These are phyloP conservation scores for Eulemur mongoz DNA, from an alignment of 2,797 vertebrate genomes.

Conservation along the genomic window DNA sequence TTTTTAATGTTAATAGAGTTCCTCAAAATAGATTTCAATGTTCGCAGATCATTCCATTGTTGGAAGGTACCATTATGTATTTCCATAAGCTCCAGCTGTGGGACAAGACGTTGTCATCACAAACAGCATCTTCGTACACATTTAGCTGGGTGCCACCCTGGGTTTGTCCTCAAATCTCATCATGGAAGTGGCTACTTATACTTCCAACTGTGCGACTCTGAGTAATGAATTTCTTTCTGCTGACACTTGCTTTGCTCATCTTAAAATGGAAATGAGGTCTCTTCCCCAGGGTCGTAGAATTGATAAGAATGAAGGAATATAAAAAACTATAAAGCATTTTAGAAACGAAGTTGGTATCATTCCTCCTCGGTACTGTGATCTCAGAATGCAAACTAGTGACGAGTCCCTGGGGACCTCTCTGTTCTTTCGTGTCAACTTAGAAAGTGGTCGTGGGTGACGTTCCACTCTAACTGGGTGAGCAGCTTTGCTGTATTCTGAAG, in stretches of 20 bases:
- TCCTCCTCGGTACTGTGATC: background rate
- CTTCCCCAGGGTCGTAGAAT: background rate
- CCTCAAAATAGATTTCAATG: background rate
- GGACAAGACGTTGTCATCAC: background rate
- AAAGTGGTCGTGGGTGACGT: accelerated
- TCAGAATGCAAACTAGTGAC: background rate
- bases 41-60: background rate
- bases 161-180: background rate
- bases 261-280: background rate
- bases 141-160: background rate
- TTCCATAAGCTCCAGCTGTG: background rate
- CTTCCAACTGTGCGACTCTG: background rate
- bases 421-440: background rate
- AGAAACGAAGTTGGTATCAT: background rate
- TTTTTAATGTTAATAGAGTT: background rate
- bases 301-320: background rate
- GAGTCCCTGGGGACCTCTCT: background rate
- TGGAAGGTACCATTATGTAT: background rate
- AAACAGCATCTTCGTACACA: background rate
- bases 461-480: background rate
- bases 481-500: background rate
- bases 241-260: background rate
- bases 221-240: background rate
- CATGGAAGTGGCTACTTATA: background rate
- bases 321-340: background rate